Evolutionary conservation across 2,113 vertebrate genomes (phyloP).

Genomic region (Ondatra zibethicus): DNA sequence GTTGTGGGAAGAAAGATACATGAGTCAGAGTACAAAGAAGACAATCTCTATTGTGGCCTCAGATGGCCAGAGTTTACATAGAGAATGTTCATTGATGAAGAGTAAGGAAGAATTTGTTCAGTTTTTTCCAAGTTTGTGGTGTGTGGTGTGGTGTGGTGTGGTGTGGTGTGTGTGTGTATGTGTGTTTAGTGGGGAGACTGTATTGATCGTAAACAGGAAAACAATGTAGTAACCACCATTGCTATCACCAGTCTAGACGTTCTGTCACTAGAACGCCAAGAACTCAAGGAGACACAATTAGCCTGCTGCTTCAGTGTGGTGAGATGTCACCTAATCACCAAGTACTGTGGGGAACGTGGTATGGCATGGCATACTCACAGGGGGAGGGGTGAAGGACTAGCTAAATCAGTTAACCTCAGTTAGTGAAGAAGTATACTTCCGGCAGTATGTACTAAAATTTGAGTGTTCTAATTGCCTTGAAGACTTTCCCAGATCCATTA

Average conservation of each 20-base stretch:
- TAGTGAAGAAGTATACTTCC: not conserved
- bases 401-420: not conserved
- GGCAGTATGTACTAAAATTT: slow-evolving; percentile 11
- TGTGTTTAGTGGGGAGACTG: not conserved
- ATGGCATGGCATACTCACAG: not conserved
- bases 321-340: not conserved
- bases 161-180: not conserved
- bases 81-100: slow-evolving; percentile 38
- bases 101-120: not conserved
- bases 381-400: not conserved
- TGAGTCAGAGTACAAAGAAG: slow-evolving; percentile 60
- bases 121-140: not conserved
- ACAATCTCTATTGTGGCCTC: slow-evolving; percentile 25
- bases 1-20: slow-evolving; percentile 51
- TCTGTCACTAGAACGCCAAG: not conserved
- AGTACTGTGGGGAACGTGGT: not conserved
- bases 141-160: not conserved
- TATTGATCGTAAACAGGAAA: slow-evolving; percentile 19
- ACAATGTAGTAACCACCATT: slow-evolving; percentile 17
- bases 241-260: slow-evolving; percentile 5
- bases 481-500: not conserved
- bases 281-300: not conserved
- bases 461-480: slow-evolving; percentile 3
- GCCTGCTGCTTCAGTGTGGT: not conserved
- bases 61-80: slow-evolving; percentile 10